These are phyloP conservation scores for Anas capensis DNA, from an alignment of 2,797 vertebrate species.

Conservation along the genomic window DNA sequence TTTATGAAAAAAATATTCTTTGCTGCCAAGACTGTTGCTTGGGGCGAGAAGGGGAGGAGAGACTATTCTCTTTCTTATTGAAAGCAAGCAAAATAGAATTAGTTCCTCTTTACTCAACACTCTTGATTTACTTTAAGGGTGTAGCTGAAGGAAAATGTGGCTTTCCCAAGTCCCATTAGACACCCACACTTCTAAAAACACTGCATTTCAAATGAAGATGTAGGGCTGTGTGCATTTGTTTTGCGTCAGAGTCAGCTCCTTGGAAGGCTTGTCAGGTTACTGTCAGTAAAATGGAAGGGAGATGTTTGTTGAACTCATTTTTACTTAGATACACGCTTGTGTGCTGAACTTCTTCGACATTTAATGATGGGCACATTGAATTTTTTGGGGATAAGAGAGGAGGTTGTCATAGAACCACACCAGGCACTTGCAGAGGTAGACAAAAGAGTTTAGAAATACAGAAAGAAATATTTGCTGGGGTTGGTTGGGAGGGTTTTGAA, in stretches of 20 bases:
- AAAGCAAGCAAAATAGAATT: conserved; percentile 50
- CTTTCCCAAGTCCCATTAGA: conserved; percentile 42
- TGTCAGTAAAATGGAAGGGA: background rate
- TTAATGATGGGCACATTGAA: background rate
- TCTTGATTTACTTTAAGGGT: conserved; percentile 58
- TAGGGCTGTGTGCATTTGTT: background rate
- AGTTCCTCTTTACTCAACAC: conserved; percentile 28
- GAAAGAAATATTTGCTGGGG: background rate
- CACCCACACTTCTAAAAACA: conserved; percentile 8
- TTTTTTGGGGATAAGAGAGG: background rate
- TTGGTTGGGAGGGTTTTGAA: background rate
- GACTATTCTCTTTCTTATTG: conserved; percentile 38
- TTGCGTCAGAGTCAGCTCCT: conserved; percentile 5
- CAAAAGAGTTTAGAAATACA: background rate
- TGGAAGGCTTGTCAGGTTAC: background rate
- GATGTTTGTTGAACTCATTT: background rate
- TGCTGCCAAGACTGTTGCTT: conserved; percentile 54
- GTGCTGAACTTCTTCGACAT: background rate
- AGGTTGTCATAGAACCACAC: background rate
- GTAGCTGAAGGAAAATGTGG: conserved; percentile 34
- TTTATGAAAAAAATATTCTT: conserved; percentile 58
- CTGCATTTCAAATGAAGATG: conserved; percentile 4
- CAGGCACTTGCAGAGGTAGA: background rate
- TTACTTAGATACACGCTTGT: background rate
- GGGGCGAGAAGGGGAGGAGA: conserved; percentile 5